Conservation (phyloP, 1,140 invertebrate species). For the Ditylenchus dipsaci region DNA sequence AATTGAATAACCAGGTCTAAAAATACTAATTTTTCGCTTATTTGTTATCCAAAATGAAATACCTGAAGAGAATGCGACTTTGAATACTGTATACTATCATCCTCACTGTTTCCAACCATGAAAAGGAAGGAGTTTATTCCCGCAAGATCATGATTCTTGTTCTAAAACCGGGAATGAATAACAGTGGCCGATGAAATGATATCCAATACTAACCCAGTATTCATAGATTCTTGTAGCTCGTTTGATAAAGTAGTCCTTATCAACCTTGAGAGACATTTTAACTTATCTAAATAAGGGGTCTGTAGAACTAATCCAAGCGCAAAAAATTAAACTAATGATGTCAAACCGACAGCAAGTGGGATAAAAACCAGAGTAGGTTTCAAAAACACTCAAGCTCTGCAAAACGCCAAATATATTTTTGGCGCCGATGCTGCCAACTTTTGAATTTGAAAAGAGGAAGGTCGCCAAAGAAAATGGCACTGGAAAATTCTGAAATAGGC, state of each 20-base stretch:
- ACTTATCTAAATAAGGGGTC: neutral
- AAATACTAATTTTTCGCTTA: slow-evolving; percentile 29
- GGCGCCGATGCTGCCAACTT: too few species aligned
- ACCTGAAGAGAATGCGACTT: slow-evolving; percentile 52
- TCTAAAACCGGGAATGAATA: slow-evolving; percentile 31
- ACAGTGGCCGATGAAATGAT: slow-evolving; percentile 14
- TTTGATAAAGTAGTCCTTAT: slow-evolving; percentile 42
- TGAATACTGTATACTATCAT: slow-evolving; percentile 33
- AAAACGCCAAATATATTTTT: neutral
- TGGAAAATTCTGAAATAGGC: too few species aligned
- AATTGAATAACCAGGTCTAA: slow-evolving; percentile 91
- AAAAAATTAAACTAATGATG: neutral
- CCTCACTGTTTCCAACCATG: slow-evolving; percentile 29
- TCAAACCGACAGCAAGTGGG: neutral
- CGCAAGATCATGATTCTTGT: slow-evolving; percentile 26
- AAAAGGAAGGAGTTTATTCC: slow-evolving; percentile 25
- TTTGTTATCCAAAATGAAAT: neutral
- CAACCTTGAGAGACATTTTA: slow-evolving; percentile 13
- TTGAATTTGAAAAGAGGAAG: too few species aligned
- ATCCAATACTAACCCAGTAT: slow-evolving; percentile 31
- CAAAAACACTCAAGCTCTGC: neutral
- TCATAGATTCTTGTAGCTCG: slow-evolving; percentile 40
- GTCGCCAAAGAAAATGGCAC: too few species aligned
- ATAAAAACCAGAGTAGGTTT: neutral
- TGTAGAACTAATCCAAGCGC: neutral